phyloP scores from a whole-genome alignment of 2,113 vertebrate genomes.

The Misgurnus anguillicaudatus region DNA sequence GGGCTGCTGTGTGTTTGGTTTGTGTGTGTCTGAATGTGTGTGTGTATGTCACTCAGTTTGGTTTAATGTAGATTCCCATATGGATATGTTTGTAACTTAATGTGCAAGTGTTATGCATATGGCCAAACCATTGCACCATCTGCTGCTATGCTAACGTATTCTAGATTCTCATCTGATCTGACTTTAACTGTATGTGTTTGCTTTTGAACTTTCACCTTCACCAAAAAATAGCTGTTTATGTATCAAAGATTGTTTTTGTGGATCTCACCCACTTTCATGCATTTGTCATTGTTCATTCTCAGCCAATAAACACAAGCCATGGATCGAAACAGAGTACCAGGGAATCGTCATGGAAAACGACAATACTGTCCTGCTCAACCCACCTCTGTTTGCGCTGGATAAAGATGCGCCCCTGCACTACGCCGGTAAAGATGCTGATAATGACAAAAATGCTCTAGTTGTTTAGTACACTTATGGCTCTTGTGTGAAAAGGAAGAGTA shows the following conservation, averaged over 20 bases:
- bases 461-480: no score
- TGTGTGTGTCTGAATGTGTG: slow-evolving; percentile 23
- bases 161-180: not conserved
- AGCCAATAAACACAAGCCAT: slow-evolving; percentile 99
- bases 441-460: not conserved
- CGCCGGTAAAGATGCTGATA: slow-evolving; percentile 78
- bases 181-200: not conserved
- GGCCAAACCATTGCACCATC: slow-evolving; percentile 30
- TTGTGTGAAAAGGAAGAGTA: not conserved
- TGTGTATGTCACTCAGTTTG: slow-evolving; percentile 28
- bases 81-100: slow-evolving; percentile 20
- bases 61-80: slow-evolving; percentile 34
- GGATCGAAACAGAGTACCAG: slow-evolving; percentile 98
- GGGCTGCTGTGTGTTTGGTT: slow-evolving; percentile 29
- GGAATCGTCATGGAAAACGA: slow-evolving; percentile 99
- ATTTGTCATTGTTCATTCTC: slow-evolving; percentile 57
- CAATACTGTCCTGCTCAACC: slow-evolving; percentile 95
- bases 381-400: slow-evolving; percentile 94
- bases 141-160: not conserved
- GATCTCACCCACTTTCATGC: slow-evolving; percentile 58
- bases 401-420: slow-evolving; percentile 96
- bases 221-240: slow-evolving; percentile 51
- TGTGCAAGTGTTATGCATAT: slow-evolving; percentile 4
- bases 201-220: slow-evolving; percentile 21
- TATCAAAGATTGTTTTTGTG: slow-evolving; percentile 49